Conservation (phyloP, 2,797 vertebrate species). For the Sarcophilus harrisii region DNA sequence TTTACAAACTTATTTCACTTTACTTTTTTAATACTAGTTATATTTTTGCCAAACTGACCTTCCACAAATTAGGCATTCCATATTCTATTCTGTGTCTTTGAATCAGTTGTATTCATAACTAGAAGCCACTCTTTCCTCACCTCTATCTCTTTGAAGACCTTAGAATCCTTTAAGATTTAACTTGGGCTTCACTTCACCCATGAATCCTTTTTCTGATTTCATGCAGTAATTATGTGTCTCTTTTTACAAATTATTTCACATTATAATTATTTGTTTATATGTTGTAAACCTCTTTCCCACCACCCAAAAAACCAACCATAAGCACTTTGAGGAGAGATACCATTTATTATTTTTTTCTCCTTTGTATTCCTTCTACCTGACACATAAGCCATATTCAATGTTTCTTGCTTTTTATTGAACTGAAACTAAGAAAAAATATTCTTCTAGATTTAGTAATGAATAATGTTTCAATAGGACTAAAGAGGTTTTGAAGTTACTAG, state of each 20-base stretch:
- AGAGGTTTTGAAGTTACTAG: neutral
- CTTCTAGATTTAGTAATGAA: neutral
- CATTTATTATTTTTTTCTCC: neutral
- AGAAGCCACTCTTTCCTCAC: neutral
- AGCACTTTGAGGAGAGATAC: neutral
- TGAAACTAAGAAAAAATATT: neutral
- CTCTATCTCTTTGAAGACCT: neutral
- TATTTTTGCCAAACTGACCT: neutral
- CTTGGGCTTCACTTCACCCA: neutral
- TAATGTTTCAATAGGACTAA: neutral
- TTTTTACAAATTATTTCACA: neutral
- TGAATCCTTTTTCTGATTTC: neutral
- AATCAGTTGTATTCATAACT: neutral
- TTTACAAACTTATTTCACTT: neutral
- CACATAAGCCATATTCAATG: neutral
- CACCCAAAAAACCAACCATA: neutral
- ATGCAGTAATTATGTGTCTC: neutral
- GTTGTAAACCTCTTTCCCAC: no score
- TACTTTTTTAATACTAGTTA: neutral
- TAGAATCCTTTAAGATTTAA: neutral
- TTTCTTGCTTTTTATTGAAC: neutral
- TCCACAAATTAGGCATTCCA: neutral
- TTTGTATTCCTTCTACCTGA: neutral
- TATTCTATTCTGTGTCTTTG: neutral
- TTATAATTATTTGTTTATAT: neutral